Percentiles rank a stretch among this genome's conserved stretches.
Evolutionary conservation across 2,797 vertebrate species (phyloP).

Genomic region (Lacerta agilis): DNA sequence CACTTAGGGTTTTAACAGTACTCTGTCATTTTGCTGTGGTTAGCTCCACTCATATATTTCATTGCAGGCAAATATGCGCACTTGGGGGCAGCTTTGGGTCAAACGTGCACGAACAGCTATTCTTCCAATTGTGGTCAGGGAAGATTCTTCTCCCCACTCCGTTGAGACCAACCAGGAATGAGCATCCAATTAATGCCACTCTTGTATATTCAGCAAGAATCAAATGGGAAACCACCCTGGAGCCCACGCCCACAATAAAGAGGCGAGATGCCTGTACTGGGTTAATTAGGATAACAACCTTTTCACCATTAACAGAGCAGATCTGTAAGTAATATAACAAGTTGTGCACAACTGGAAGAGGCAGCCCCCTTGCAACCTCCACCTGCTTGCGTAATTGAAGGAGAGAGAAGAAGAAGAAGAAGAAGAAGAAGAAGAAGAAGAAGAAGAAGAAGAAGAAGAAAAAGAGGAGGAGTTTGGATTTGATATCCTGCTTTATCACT

Average conservation of each 20-base stretch:
- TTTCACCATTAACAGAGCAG: background rate
- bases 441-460: no score
- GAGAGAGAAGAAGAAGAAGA: background rate
- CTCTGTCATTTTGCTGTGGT: background rate
- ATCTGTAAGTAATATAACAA: background rate
- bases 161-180: slow-evolving; percentile 51
- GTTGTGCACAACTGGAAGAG: background rate
- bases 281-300: background rate
- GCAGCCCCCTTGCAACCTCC: background rate
- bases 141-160: slow-evolving; percentile 26
- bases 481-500: no score
- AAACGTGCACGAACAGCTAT: slow-evolving; percentile 31
- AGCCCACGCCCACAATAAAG: background rate
- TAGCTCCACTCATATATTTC: background rate
- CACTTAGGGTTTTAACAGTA: slow-evolving; percentile 14
- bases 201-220: slow-evolving; percentile 20
- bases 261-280: background rate
- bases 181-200: slow-evolving; percentile 44
- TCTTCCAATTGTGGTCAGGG: slow-evolving; percentile 40
- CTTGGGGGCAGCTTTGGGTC: slow-evolving; percentile 48
- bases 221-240: background rate
- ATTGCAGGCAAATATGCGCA: background rate
- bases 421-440: no score
- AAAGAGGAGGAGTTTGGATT: no score
- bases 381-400: background rate